A percentile compares a stretch with the other conserved stretches of the same genome.
Conservation (phyloP, 2,888 invertebrate species). For the Lissonota sp. region DNA sequence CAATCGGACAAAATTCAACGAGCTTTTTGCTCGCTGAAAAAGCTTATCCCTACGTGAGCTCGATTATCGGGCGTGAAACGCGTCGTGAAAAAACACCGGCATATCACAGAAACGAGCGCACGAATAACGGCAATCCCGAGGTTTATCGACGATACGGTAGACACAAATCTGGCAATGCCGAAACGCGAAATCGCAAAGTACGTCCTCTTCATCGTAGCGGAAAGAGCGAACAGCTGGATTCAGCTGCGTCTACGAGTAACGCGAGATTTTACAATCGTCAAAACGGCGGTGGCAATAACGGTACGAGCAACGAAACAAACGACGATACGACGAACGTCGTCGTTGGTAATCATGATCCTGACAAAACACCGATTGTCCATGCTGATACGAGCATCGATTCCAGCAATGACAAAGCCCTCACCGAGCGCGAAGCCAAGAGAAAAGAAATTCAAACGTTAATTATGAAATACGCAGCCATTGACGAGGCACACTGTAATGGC, state of each 20-base stretch:
- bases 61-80: conserved; percentile 80
- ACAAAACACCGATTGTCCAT: conserved; percentile 79
- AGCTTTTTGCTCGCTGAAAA: conserved; percentile 89
- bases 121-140: conserved; percentile 85
- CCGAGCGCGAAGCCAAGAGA: conserved; percentile 91
- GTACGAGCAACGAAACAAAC: neutral
- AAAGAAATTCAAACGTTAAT: conserved; percentile 94
- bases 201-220: conserved; percentile 86
- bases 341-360: conserved; percentile 81
- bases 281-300: conserved; percentile 15
- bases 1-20: conserved; percentile 89
- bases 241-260: conserved; percentile 72
- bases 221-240: conserved; percentile 87
- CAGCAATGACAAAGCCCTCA: conserved; percentile 82
- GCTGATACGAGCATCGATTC: conserved; percentile 83
- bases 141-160: conserved; percentile 79
- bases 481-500: conserved; percentile 88
- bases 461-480: conserved; percentile 92
- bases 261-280: conserved; percentile 46
- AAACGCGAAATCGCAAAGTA: conserved; percentile 74
- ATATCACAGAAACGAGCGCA: conserved; percentile 84
- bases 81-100: conserved; percentile 88
- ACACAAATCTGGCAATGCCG: conserved; percentile 83
- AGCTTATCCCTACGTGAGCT: conserved; percentile 86
- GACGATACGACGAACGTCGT: conserved; percentile 14